These are phyloP conservation scores for Pomacea canaliculata DNA, from an alignment of 2,888 invertebrate species.

Conservation along the genomic window DNA sequence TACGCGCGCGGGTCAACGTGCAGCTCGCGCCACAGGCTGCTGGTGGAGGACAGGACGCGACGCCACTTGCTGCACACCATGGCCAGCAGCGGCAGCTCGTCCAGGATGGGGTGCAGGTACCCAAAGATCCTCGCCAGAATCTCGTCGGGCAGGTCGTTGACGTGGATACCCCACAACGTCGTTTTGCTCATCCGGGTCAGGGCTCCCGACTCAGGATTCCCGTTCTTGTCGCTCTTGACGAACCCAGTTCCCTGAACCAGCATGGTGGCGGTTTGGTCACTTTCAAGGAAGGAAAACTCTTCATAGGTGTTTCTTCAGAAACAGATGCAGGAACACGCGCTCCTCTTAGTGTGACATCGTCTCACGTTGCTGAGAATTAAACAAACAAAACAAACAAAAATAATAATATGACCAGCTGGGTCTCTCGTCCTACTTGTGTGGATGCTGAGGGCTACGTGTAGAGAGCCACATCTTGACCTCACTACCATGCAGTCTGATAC, in stretches of 20 bases:
- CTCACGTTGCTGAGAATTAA: too few species aligned
- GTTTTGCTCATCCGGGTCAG: slow-evolving; percentile 6
- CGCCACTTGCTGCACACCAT: slow-evolving; percentile 55
- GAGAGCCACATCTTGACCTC: too few species aligned
- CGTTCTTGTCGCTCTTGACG: slow-evolving; percentile 21
- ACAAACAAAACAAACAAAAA: too few species aligned
- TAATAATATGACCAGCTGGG: too few species aligned
- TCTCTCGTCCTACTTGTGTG: too few species aligned
- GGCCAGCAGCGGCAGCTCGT: slow-evolving; percentile 46
- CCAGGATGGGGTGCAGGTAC: slow-evolving; percentile 49
- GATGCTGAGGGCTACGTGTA: too few species aligned
- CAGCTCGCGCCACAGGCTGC: slow-evolving; percentile 48
- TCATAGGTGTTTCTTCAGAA: background rate
- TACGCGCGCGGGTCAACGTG: slow-evolving; percentile 46
- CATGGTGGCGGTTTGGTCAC: background rate
- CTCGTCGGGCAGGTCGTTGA: slow-evolving; percentile 51
- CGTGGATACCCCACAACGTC: slow-evolving; percentile 21
- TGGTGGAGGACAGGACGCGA: slow-evolving; percentile 42
- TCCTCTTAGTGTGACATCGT: too few species aligned
- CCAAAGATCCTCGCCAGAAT: slow-evolving; percentile 46
- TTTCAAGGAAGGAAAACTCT: too few species aligned
- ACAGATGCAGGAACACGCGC: too few species aligned
- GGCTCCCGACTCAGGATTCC: slow-evolving; percentile 5
- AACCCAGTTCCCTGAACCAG: slow-evolving; percentile 16
- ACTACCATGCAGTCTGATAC: too few species aligned